These are phyloP conservation scores for Lota lota DNA, from an alignment of 2,113 vertebrate species.

Conservation along the genomic window DNA sequence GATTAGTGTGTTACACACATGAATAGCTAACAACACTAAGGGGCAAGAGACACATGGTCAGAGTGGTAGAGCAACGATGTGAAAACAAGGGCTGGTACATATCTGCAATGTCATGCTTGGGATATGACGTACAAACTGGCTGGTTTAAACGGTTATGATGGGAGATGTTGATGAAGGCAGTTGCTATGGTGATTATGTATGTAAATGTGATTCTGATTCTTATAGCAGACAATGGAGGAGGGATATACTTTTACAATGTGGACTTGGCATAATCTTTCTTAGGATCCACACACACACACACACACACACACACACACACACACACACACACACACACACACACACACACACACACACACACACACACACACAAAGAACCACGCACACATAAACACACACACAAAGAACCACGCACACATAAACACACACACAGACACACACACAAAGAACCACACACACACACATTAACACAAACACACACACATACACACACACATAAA, in stretches of 20 bases:
- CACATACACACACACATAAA: background rate
- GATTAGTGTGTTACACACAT: conserved; percentile 37
- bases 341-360: conserved; percentile 2
- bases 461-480: background rate
- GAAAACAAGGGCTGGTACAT: background rate
- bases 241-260: too few relatives aligned
- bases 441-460: background rate
- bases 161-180: too few relatives aligned
- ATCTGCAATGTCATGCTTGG: background rate
- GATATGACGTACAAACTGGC: background rate
- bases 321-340: background rate
- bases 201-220: too few relatives aligned
- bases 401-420: background rate
- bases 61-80: background rate
- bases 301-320: background rate
- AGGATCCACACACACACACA: background rate
- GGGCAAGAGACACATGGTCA: background rate
- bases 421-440: background rate
- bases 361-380: background rate
- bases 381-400: background rate
- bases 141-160: background rate
- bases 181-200: too few relatives aligned
- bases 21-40: conserved; percentile 2
- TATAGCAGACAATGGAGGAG: too few relatives aligned
- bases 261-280: background rate